Conservation (phyloP, 2,797 vertebrate genomes). For the Vultur gryphus region DNA sequence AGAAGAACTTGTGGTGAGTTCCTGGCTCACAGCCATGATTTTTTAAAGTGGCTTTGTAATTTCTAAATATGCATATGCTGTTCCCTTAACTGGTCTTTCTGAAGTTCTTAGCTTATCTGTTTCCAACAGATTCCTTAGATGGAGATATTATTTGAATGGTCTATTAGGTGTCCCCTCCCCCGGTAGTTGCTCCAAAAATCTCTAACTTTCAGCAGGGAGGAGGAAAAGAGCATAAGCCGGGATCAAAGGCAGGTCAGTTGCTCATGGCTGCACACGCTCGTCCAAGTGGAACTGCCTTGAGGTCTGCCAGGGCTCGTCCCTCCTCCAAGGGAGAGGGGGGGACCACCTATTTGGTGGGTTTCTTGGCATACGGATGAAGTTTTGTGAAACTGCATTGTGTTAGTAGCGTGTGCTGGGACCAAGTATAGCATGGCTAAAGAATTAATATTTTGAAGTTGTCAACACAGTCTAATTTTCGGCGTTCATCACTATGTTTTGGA, state of each 20-base stretch:
- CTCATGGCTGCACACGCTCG: fast-evolving
- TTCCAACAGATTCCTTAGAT: background rate
- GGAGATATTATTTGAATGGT: background rate
- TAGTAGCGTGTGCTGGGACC: background rate
- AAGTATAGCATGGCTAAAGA: background rate
- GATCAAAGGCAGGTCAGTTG: background rate
- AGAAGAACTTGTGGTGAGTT: background rate
- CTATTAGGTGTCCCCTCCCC: background rate
- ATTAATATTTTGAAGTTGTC: background rate
- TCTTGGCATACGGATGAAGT: background rate
- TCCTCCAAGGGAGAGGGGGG: background rate
- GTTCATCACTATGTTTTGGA: background rate
- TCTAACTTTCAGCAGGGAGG: background rate
- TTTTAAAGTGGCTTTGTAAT: background rate
- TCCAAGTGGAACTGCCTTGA: background rate
- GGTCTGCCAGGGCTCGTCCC: background rate
- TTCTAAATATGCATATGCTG: background rate
- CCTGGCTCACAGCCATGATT: background rate
- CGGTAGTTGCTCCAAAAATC: background rate
- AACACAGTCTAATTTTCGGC: background rate
- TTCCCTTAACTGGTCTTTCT: background rate
- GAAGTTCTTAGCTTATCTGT: background rate
- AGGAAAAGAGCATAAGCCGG: background rate
- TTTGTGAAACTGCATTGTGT: background rate
- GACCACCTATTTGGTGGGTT: fast-evolving